Evolutionary conservation across 1,140 invertebrate species (phyloP), one percentile per base, ranked within the genome.

Genomic region (Steinernema khuongi): DNA sequence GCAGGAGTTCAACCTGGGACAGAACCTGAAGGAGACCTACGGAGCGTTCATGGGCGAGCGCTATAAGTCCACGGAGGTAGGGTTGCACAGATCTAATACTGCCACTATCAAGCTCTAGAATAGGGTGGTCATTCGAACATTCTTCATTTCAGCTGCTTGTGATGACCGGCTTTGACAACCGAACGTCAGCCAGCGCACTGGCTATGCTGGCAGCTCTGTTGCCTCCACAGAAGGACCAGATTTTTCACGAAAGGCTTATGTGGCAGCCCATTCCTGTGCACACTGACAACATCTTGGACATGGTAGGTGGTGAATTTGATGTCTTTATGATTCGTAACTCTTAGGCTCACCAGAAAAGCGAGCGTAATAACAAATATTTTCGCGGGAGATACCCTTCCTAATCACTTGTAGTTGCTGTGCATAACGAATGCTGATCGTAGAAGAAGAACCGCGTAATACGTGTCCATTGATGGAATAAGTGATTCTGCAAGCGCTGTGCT

Each of bases 191-290:
- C 2, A 60, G 50, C 50, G 50, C 19, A 7, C 26, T 60, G 22
- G 50, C 50, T 4, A 22, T 26, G 11, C 22, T 60, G 50, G 50
- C 50, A 4, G 50, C 50, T 14, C 19, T 60, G 11, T 22, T 60
- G 7, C 50, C 50, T 60, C 50, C 50, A 11, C 50, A 60, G 22
- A 4, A 60, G 19, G 50, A 60, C 50, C 50, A 60, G 26, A 60
- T 60, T 22, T 60, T 60, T 22, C 50, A 60, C 50, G 22, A 60
- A 17, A 11, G 50, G 4, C 50, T 60, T 4, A 60, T 60, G 50
- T 60, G 50, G 50, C 50, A 60, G 50, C 50, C 50, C 14, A 60
- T 60, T 60, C 50, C 50, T 60, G 50, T 60, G 11, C 50, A 60
- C 22, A 60, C 50, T 7, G 50, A 60, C 4, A 11, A 4, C 22